Evolutionary conservation across 2,113 vertebrate genomes (phyloP).

Genomic region (Corythaeola cristata): DNA sequence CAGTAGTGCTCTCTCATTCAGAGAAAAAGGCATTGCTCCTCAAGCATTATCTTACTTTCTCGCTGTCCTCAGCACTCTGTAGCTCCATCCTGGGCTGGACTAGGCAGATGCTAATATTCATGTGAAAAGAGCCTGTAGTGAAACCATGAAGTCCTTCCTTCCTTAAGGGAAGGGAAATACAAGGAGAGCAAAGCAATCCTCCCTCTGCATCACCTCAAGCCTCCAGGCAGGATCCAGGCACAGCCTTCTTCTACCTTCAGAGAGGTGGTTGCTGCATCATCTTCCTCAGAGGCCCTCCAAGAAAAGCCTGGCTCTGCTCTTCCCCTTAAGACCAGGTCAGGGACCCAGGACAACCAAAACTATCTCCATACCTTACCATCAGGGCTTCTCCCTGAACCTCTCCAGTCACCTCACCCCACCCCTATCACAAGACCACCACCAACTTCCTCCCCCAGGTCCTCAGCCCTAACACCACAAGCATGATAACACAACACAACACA

Average conservation of each 20-base stretch:
- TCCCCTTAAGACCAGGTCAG: neutral
- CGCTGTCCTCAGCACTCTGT: neutral
- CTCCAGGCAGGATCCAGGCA: neutral
- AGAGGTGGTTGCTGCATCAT: neutral
- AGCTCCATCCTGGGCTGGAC: neutral
- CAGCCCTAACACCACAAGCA: neutral
- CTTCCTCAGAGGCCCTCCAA: neutral
- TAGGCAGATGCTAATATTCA: neutral
- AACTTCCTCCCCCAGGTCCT: neutral
- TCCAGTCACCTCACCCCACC: neutral
- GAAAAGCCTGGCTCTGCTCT: neutral
- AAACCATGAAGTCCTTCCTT: neutral
- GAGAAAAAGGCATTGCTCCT: neutral
- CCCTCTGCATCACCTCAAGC: neutral
- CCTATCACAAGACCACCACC: neutral
- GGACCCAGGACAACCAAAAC: neutral
- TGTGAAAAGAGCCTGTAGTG: neutral
- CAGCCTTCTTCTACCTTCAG: neutral
- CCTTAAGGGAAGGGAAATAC: neutral
- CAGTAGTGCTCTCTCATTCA: neutral
- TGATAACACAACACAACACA: too few species aligned
- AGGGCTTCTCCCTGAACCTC: neutral
- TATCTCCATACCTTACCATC: neutral
- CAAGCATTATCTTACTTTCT: neutral
- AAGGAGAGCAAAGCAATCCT: neutral